Evolutionary conservation across 2,797 vertebrate genomes (phyloP).

Genomic region (Margarornis squamiger): DNA sequence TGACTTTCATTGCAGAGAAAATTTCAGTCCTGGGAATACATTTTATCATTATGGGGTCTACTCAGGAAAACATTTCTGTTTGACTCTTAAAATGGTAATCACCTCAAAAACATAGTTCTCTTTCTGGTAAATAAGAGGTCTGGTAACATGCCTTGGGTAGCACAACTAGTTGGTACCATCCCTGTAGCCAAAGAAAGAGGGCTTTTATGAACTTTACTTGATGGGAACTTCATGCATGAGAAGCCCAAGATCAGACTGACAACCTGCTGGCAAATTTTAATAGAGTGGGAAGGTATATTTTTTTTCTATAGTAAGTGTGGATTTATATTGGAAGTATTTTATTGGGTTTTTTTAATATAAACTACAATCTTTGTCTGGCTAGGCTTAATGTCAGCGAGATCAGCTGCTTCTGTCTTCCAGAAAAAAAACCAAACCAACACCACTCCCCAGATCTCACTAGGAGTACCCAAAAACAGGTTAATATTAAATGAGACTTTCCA

Average conservation of each 20-base stretch:
- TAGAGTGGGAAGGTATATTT: background rate
- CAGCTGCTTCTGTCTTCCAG: background rate
- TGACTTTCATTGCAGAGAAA: background rate
- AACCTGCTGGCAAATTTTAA: background rate
- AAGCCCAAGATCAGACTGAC: background rate
- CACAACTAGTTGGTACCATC: background rate
- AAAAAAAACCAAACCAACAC: fast-evolving
- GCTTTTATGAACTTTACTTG: background rate
- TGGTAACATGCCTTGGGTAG: background rate
- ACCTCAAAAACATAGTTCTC: background rate
- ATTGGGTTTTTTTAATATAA: background rate
- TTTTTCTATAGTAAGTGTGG: background rate
- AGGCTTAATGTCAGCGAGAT: background rate
- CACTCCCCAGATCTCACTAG: background rate
- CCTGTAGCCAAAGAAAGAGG: background rate
- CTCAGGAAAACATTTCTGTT: background rate
- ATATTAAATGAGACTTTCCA: background rate
- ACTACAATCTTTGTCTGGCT: background rate
- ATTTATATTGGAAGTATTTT: background rate
- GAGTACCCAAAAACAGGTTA: background rate
- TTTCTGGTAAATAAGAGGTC: background rate
- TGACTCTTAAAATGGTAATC: background rate
- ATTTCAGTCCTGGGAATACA: background rate
- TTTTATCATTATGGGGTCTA: background rate
- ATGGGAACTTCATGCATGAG: background rate